phyloP scores from a whole-genome alignment of 2,113 vertebrate genomes.

The Microcebus tavaratra region DNA sequence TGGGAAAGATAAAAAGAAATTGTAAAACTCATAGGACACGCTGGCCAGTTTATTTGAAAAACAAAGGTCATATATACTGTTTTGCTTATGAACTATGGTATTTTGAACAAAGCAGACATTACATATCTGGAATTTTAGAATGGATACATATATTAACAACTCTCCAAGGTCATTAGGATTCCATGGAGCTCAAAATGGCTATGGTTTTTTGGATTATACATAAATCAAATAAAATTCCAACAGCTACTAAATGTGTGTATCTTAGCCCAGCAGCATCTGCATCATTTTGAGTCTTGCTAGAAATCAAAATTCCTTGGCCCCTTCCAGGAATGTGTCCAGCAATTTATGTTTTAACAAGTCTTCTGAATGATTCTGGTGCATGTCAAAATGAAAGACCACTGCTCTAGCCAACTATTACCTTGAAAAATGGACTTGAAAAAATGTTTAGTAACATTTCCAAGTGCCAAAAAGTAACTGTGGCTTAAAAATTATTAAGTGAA shows the following conservation, averaged over 20 bases:
- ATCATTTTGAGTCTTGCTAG: background rate
- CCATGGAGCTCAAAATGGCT: background rate
- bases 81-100: background rate
- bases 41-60: slow-evolving; percentile 19
- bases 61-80: background rate
- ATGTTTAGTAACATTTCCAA: background rate
- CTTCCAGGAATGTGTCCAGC: background rate
- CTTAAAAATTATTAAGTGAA: background rate
- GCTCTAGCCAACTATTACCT: background rate
- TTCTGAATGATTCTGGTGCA: background rate
- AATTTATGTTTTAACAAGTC: background rate
- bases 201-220: background rate
- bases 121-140: background rate
- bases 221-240: background rate
- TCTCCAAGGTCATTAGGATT: background rate
- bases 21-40: background rate
- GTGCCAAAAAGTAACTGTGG: background rate
- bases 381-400: background rate
- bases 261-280: background rate
- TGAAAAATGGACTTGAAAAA: background rate
- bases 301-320: background rate
- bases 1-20: background rate
- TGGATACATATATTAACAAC: background rate
- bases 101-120: background rate
- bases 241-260: background rate